phyloP scores from a whole-genome alignment of 2,113 vertebrate genomes.

The Rhodinocichla rosea region DNA sequence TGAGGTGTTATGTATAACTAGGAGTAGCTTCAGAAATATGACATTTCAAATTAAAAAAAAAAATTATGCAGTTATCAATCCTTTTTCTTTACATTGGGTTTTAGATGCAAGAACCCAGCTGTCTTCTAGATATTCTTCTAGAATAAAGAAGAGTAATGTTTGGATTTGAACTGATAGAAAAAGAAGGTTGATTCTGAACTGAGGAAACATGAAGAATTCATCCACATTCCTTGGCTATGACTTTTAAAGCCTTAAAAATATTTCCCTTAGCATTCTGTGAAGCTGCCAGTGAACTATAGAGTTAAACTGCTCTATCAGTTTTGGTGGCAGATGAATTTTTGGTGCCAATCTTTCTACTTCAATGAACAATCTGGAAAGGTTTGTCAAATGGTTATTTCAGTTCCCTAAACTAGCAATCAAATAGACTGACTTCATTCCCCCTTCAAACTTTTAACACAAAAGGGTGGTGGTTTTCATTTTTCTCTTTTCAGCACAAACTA shows the following conservation, averaged over 20 bases:
- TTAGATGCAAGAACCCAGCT: neutral
- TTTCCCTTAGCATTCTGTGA: neutral
- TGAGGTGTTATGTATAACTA: neutral
- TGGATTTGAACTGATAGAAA: neutral
- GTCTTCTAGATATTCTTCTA: neutral
- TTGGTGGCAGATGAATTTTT: neutral
- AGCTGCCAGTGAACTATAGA: neutral
- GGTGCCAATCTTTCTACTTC: neutral
- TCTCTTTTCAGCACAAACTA: neutral
- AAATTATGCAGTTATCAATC: neutral
- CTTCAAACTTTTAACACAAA: neutral
- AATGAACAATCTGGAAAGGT: neutral
- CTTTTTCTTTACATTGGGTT: neutral
- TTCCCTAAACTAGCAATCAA: neutral
- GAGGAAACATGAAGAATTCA: neutral
- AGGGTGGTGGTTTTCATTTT: neutral
- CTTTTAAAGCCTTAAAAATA: neutral
- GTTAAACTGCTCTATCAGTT: neutral
- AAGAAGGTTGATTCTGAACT: neutral
- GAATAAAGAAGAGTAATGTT: neutral
- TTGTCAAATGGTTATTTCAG: neutral
- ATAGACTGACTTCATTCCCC: neutral
- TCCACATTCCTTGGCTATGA: neutral
- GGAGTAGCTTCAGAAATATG: neutral
- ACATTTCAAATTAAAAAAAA: neutral